Conservation (phyloP, 2,888 invertebrate species). For the Myopa tessellatipennis region DNA sequence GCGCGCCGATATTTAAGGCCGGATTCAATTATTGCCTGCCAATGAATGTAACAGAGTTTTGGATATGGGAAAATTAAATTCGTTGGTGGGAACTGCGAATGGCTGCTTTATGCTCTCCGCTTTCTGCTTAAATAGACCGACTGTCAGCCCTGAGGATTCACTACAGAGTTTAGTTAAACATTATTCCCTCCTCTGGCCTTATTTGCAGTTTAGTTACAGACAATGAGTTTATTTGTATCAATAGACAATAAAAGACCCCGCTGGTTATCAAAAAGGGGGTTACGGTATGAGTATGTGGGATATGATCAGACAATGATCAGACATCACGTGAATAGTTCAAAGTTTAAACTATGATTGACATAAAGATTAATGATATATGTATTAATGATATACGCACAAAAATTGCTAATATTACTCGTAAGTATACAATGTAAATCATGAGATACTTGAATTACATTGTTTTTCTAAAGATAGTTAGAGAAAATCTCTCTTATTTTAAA, state of each 20-base stretch:
- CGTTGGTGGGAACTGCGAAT: background rate
- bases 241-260: background rate
- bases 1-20: background rate
- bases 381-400: too few relatives aligned
- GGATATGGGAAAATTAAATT: slow-evolving; percentile 1
- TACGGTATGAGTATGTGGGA: background rate
- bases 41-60: background rate
- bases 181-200: background rate
- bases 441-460: too few relatives aligned
- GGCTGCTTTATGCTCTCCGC: background rate
- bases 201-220: slow-evolving; percentile 26
- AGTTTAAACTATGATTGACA: too few relatives aligned
- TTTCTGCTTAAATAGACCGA: background rate
- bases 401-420: too few relatives aligned
- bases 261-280: too few relatives aligned
- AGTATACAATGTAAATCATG: too few relatives aligned
- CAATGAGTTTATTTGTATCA: slow-evolving; percentile 12
- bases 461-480: too few relatives aligned
- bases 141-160: background rate
- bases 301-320: background rate
- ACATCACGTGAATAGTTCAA: background rate
- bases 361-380: too few relatives aligned
- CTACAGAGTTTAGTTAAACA: background rate
- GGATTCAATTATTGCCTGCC: background rate
- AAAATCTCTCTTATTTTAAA: too few relatives aligned